Percentiles rank a stretch among this genome's conserved stretches.
phyloP scores from a whole-genome alignment of 2,113 vertebrate genomes.

The Oxygymnocypris stewartii region DNA sequence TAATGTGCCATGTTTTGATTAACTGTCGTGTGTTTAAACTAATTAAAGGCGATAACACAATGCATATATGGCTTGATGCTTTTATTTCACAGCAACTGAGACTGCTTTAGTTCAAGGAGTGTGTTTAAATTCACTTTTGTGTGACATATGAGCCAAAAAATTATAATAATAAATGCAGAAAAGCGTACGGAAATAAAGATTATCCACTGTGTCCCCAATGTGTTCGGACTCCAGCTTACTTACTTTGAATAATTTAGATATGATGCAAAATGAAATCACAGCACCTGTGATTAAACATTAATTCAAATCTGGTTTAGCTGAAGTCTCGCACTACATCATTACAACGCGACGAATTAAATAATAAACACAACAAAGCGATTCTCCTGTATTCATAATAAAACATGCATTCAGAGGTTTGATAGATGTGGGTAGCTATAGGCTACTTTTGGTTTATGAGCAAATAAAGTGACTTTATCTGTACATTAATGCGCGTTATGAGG shows the following conservation, averaged over 20 bases:
- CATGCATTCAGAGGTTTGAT: constrained; percentile 48
- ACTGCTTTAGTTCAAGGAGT: constrained; percentile 62
- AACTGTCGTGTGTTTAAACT: constrained; percentile 73
- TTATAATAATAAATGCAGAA: constrained; percentile 55
- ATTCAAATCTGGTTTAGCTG: constrained; percentile 61
- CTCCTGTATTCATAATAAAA: constrained; percentile 71
- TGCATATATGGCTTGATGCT: constrained; percentile 78
- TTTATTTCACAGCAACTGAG: constrained; percentile 60
- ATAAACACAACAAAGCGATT: not conserved
- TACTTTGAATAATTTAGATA: constrained; percentile 79
- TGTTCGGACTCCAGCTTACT: constrained; percentile 75
- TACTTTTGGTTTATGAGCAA: not conserved
- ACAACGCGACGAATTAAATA: too few species aligned
- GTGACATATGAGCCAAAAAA: constrained; percentile 49
- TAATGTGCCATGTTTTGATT: constrained; percentile 77
- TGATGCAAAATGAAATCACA: constrained; percentile 74
- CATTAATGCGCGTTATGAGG: constrained; percentile 25
- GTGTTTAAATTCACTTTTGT: not conserved
- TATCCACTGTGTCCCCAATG: constrained; percentile 83
- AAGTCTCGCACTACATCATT: constrained; percentile 75
- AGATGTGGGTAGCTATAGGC: not conserved
- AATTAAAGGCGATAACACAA: constrained; percentile 74
- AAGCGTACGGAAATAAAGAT: constrained; percentile 81
- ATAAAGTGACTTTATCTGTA: constrained; percentile 55
- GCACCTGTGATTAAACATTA: not conserved